A percentile compares a stretch with the other conserved stretches of the same genome.
Evolutionary conservation across 2,113 vertebrate genomes (phyloP).

Genomic region (Gulo gulo): DNA sequence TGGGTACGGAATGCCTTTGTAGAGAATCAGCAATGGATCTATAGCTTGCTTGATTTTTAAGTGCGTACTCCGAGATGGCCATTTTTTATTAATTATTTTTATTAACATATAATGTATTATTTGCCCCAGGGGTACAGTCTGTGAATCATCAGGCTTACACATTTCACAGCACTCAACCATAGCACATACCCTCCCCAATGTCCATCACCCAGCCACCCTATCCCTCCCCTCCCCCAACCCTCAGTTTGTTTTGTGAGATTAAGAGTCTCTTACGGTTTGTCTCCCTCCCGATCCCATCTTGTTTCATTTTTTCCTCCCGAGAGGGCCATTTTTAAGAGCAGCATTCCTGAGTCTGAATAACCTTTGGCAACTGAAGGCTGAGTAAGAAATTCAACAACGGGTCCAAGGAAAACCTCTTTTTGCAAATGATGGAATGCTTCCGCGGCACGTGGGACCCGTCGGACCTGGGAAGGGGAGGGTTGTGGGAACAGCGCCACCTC

Average conservation of each 20-base stretch:
- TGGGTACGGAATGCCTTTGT: neutral
- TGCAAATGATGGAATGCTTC: neutral
- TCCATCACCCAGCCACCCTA: too few species aligned
- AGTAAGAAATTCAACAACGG: slow-evolving; percentile 10
- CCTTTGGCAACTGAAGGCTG: neutral
- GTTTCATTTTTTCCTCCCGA: neutral
- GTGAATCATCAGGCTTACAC: too few species aligned
- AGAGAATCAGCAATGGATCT: neutral
- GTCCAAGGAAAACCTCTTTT: neutral
- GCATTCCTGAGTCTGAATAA: slow-evolving; percentile 22
- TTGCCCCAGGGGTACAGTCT: too few species aligned
- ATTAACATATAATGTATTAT: too few species aligned
- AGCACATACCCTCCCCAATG: too few species aligned
- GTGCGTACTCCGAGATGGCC: neutral
- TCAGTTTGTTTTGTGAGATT: too few species aligned
- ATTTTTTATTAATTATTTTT: neutral
- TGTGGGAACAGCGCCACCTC: slow-evolving; percentile 76
- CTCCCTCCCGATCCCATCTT: too few species aligned
- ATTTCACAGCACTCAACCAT: too few species aligned
- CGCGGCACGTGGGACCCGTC: neutral
- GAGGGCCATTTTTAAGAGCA: neutral
- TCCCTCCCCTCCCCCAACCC: too few species aligned
- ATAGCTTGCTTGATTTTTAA: neutral
- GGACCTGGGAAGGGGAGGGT: neutral
- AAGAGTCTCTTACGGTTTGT: too few species aligned